Evolutionary conservation across 92 coral and sea anemone species (phyloP).

Genomic region (Parazoanthus atlanticus): DNA sequence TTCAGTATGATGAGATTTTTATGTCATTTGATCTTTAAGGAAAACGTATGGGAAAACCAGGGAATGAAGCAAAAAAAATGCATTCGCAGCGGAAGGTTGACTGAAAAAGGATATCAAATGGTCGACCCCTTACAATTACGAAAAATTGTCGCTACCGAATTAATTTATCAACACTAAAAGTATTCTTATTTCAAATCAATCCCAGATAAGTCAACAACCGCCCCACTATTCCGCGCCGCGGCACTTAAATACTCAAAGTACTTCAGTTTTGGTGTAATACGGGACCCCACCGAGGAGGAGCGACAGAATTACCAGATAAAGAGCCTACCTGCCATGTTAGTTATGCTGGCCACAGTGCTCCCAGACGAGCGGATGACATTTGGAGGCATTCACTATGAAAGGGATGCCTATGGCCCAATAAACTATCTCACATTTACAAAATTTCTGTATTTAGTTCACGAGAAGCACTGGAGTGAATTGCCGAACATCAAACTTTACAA

Average conservation of each 20-base stretch:
- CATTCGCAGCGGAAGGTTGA: too few species aligned
- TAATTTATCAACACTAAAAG: background rate
- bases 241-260: conserved; percentile 82
- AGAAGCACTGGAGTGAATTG: conserved; percentile 82
- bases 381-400: conserved; percentile 74
- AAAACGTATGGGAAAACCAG: too few species aligned
- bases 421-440: conserved; percentile 76
- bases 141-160: too few species aligned
- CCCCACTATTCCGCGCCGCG: conserved; percentile 79
- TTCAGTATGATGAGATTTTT: too few species aligned
- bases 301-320: conserved; percentile 59
- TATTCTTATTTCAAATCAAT: background rate
- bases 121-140: too few species aligned
- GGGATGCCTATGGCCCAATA: conserved; percentile 75
- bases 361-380: conserved; percentile 63
- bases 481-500: conserved; percentile 73
- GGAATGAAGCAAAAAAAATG: too few species aligned
- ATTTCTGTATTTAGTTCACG: conserved; percentile 89
- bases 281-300: conserved; percentile 63
- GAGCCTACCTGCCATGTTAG: conserved; percentile 69
- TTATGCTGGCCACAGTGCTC: conserved; percentile 68
- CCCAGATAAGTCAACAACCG: conserved; percentile 73
- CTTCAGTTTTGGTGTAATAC: conserved; percentile 86
- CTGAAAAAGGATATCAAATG: too few species aligned
- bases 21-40: too few species aligned